Conservation (phyloP, 2,888 invertebrate genomes). For the Agonopterix heracliana region DNA sequence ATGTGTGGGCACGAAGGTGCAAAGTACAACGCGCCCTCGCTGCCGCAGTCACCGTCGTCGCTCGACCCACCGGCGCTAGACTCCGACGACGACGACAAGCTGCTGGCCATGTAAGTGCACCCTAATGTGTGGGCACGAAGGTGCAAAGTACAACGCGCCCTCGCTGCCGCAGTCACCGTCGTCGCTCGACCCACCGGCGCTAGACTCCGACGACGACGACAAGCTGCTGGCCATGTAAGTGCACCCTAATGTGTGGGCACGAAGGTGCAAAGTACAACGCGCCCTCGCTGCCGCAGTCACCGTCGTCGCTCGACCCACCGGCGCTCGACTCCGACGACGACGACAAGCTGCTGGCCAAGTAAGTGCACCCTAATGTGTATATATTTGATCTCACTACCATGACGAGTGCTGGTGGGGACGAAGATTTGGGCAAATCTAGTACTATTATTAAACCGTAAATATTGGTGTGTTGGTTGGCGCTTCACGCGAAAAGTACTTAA, state of each 20-base stretch:
- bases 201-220: constrained; percentile 91
- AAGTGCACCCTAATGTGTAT: constrained; percentile 20
- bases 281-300: constrained; percentile 95
- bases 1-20: constrained; percentile 87
- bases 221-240: constrained; percentile 74
- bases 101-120: constrained; percentile 65
- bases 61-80: constrained; percentile 88
- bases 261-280: constrained; percentile 96
- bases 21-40: constrained; percentile 95
- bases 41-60: constrained; percentile 95
- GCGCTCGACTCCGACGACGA: constrained; percentile 90
- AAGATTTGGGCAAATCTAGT: no score
- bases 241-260: constrained; percentile 35
- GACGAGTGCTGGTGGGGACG: no score
- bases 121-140: constrained; percentile 71
- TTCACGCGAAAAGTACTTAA: no score
- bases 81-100: constrained; percentile 89
- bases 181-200: constrained; percentile 87
- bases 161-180: constrained; percentile 96
- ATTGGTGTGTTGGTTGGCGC: no score
- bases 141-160: constrained; percentile 96
- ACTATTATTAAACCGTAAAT: no score
- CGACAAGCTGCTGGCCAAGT: constrained; percentile 79
- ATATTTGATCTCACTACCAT: no score
- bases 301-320: constrained; percentile 90